Base-by-base conservation (phyloP, 2,888 invertebrate genomes). In the Gisinianus flammeolus region DNA sequence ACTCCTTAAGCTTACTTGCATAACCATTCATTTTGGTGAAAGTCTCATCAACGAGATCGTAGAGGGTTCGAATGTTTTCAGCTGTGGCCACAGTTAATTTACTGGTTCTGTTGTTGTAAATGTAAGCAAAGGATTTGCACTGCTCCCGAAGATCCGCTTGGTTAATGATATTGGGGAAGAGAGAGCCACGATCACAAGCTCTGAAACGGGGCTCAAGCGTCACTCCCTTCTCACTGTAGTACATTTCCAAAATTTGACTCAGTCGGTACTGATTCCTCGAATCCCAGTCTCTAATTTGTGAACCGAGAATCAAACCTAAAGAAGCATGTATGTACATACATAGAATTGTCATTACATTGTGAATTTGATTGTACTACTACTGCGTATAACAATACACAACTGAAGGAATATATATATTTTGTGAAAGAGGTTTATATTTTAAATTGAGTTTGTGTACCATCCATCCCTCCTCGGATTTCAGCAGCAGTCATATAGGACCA, bases 401-500 rank as follows among this genome's bases (percentile, higher is more conserved):
- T n/a, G n/a, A n/a, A n/a, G n/a, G n/a, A n/a, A n/a, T n/a, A n/a
- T n/a, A n/a, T n/a, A n/a, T n/a, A n/a, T n/a, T n/a, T n/a, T n/a
- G n/a, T n/a, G n/a, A n/a, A n/a, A n/a, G n/a, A n/a, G n/a, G n/a
- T n/a, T n/a, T 19, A 33, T 67, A 24, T 64, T 12, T 56, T 56
- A n/a, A 10, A 5, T 56, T 4, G 22, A 12, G 6, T 19, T 10
- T 24, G 69, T 35, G 69, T 80, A 84, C 84, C 84, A 79, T 84
- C 84, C 44, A 83, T 62, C 28, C 83, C 83, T 28, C 84, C 84
- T 10, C 84, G 74, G 33, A 84, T 76, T 79, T 84, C 84, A n/a
- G 84, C 81, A 69, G 81, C 82, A 5, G 83, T 84, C 75, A 83
- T 70, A 31, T 76, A 80, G 26, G 81, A 75, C 82, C 81, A 84